These are phyloP conservation scores for Phyllostomus discolor DNA, from an alignment of 2,113 vertebrate species.

Conservation along the genomic window DNA sequence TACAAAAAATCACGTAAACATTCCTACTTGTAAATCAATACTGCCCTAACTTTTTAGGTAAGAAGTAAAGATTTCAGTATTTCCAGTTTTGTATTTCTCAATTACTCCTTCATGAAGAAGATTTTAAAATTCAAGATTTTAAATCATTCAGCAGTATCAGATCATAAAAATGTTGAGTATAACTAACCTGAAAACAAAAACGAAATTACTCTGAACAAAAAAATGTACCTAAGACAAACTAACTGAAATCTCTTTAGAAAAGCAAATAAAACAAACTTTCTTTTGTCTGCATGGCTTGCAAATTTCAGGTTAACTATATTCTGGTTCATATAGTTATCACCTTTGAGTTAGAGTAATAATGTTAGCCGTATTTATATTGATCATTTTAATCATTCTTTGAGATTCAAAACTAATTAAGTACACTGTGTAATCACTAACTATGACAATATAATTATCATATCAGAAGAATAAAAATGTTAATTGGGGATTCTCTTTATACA, in stretches of 20 bases:
- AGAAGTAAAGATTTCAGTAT: not conserved
- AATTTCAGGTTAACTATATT: not conserved
- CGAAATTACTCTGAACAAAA: not conserved
- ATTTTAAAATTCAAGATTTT: constrained; percentile 4
- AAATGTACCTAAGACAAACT: constrained; percentile 1
- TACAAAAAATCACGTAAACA: not conserved
- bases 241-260: constrained; percentile 22
- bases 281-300: not conserved
- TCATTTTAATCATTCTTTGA: not conserved
- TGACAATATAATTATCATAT: not conserved
- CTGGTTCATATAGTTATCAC: not conserved
- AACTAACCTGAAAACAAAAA: constrained; percentile 31
- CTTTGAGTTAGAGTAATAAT: not conserved
- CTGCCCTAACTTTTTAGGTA: not conserved
- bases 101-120: not conserved
- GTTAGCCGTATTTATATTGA: not conserved
- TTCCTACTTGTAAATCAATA: not conserved
- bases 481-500: not conserved
- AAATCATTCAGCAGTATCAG: not conserved
- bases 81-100: not conserved
- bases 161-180: not conserved
- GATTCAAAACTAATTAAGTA: not conserved
- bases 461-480: constrained; percentile 10
- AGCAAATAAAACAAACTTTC: not conserved
- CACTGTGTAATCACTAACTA: not conserved